Base-by-base conservation (phyloP, 2,888 invertebrate genomes). In the Leptinotarsa haldemani region DNA sequence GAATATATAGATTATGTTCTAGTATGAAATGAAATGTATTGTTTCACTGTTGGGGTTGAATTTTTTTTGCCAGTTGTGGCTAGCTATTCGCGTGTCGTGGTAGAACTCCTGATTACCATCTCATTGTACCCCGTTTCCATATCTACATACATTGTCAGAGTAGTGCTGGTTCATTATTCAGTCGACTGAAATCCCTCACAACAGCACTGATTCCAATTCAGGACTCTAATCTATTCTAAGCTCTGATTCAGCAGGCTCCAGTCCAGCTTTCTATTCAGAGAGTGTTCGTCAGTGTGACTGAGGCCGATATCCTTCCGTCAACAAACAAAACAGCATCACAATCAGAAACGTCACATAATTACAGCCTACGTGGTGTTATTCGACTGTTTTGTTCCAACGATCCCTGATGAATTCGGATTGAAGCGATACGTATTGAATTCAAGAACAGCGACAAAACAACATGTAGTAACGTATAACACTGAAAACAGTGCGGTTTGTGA, bases 151-250 rank as follows among this genome's bases (percentile, higher is more conserved):
- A 56, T 56, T 22, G 56, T 22, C 56, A 18, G 22, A 56, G 56
- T 3, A 56, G 13, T 56, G 22, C 56, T 25, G 12, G 56, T 22
- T 56, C 13, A 56, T 56, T 22, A 56, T 56, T 56, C 56, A 56
- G 56, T 20, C 25, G 22, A 56, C 56, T 56, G 56, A 22, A 56
- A 56, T 56, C 56, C 56, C 56, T 56, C 56, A 56, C 56, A 56
- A 56, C 56, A 22, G 56, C 18, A 56, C 16, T 56, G 56, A 56
- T 56, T 56, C 15, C 56, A 56, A 56, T 56, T 20, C 56, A 22
- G 56, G 13, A 56, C 22, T 56, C 13, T 20, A 22, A 56, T 56
- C 20, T 22, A 15, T 56, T 56, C 56, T 56, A 22, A 56, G 56
- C 56, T 56, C 20, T 22, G 56, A 20, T 56, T 56, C 56, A 56